Conservation (phyloP, 2,888 invertebrate species). For the Listrodromus nycthemerus region DNA sequence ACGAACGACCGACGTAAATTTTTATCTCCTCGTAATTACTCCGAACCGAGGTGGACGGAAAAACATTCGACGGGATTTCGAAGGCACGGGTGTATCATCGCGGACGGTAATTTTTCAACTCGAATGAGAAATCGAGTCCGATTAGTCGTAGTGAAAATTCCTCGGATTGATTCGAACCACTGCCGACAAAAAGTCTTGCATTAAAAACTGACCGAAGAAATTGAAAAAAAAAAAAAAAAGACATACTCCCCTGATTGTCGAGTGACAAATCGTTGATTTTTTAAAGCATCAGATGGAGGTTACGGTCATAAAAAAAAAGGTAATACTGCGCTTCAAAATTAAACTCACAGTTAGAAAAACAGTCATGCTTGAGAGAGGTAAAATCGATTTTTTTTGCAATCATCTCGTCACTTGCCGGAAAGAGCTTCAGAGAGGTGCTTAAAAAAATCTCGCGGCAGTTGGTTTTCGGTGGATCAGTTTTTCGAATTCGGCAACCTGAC, state of each 20-base stretch:
- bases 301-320: neutral
- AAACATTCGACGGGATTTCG: slow-evolving; percentile 1
- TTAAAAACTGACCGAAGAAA: neutral
- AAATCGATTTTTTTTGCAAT: slow-evolving; percentile 34
- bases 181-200: neutral
- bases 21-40: slow-evolving; percentile 37
- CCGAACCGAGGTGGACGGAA: neutral
- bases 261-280: neutral
- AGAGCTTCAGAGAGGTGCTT: slow-evolving; percentile 24
- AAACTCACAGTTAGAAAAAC: neutral
- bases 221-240: neutral
- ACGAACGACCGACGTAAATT: slow-evolving; percentile 3
- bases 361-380: neutral
- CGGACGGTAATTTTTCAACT: slow-evolving; percentile 6
- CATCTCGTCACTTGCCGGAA: slow-evolving; percentile 40
- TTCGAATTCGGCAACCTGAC: slow-evolving; percentile 62
- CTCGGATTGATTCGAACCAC: neutral
- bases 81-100: neutral
- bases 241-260: neutral
- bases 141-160: slow-evolving; percentile 15
- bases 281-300: neutral
- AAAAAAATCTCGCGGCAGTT: slow-evolving; percentile 41
- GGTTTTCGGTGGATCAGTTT: slow-evolving; percentile 52
- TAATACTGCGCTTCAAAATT: neutral
- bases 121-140: slow-evolving; percentile 25